Evolutionary conservation across 2,888 invertebrate species (phyloP), one percentile per base, ranked within the genome.

Genomic region (Eumerus sabulonum): DNA sequence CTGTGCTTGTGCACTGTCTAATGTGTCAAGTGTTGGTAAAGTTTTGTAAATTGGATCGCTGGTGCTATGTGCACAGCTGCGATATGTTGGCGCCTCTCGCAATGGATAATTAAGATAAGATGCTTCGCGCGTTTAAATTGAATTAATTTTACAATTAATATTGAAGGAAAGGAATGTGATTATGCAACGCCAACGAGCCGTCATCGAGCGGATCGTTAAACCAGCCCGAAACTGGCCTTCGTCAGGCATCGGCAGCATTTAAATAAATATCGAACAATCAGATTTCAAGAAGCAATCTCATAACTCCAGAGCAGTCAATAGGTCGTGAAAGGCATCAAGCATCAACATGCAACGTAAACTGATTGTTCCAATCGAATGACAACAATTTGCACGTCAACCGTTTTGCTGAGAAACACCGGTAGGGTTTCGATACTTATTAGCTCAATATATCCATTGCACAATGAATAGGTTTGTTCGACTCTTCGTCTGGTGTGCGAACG

Each of bases 301-400:
- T 27, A 27, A 27, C 27, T 27, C 27, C 27, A 2, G 7, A 27
- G 3, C 27, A 27, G 27, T 27, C 27, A 27, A 4, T 27, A 27
- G 3, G 27, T 27, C 27, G 27, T 27, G 27, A 27, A 27, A 27
- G 27, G 27, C 27, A 27, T 27, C 27, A 27, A 27, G 27, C 27
- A 7, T 27, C 27, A 27, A 51, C 19, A 71, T 62, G 62, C 54
- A 63, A 74, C 63, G 38, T 3, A 63, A 66, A 74, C 54, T 50
- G 51, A 70, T 53, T 12, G 60, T 62, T 56, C 56, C 51, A 62
- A 62, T 68, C 35, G 59, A 68, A 67, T 66, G 81, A 81, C 64
- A 76, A 71, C 57, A 70, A 81, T 81, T 81, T 81, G 81, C 81
- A 81, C 64, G 76, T 79, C 64, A 50, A 64, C 44, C 77, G 59